These are phyloP conservation scores for Ochropacha duplaris DNA, from an alignment of 2,888 invertebrate species.

Conservation along the genomic window DNA sequence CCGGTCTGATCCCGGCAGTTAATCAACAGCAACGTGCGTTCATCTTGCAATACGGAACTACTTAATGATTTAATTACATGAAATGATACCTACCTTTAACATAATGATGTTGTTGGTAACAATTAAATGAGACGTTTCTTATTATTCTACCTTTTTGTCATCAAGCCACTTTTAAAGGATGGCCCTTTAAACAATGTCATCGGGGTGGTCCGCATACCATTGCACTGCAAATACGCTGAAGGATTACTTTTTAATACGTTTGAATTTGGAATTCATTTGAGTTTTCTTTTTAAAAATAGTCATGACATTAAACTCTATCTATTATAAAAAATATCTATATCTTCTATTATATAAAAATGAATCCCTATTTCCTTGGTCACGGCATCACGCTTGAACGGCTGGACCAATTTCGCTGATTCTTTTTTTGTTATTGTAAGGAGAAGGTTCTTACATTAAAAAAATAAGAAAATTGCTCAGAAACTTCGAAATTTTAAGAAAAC, in stretches of 20 bases:
- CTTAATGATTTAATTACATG: slow-evolving; percentile 2
- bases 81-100: neutral
- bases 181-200: neutral
- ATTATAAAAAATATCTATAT: too few relatives aligned
- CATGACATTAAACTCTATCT: too few relatives aligned
- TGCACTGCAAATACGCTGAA: neutral
- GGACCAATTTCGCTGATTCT: too few relatives aligned
- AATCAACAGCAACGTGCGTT: neutral
- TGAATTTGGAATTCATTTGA: too few relatives aligned
- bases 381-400: too few relatives aligned
- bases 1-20: neutral
- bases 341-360: too few relatives aligned
- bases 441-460: too few relatives aligned
- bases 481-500: too few relatives aligned
- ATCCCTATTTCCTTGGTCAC: too few relatives aligned
- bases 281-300: too few relatives aligned
- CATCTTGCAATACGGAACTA: slow-evolving; percentile 1
- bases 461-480: too few relatives aligned
- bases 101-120: slow-evolving; percentile 1
- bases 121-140: neutral
- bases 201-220: neutral
- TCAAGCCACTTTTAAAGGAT: neutral
- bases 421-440: too few relatives aligned
- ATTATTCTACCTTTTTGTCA: neutral
- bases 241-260: neutral